These are phyloP conservation scores for Plotosus lineatus DNA, from an alignment of 2,113 vertebrate genomes.

Conservation along the genomic window DNA sequence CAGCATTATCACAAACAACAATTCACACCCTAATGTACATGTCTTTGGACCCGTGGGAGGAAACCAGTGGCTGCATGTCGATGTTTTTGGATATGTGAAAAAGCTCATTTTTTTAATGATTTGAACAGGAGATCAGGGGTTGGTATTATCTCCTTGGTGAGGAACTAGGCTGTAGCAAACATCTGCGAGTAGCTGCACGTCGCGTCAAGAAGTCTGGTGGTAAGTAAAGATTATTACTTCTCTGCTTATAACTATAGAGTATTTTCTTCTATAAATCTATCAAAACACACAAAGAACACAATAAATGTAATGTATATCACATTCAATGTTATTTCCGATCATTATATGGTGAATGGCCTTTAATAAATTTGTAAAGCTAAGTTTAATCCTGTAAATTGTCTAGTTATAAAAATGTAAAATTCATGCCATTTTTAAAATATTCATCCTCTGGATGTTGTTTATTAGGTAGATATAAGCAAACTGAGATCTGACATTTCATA, in stretches of 20 bases:
- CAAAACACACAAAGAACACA: neutral
- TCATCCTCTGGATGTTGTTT: neutral
- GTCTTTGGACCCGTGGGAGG: too few species aligned
- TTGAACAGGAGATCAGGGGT: constrained; percentile 76
- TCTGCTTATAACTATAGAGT: constrained; percentile 1
- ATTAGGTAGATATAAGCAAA: neutral
- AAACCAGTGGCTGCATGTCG: too few species aligned
- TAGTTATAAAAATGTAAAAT: neutral
- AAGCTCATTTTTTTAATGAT: constrained; percentile 26
- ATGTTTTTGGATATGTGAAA: constrained; percentile 23
- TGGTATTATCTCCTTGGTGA: constrained; percentile 87
- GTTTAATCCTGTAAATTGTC: neutral
- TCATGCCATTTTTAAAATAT: neutral
- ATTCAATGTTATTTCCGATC: neutral
- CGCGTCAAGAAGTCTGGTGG: constrained; percentile 56
- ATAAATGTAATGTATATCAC: neutral
- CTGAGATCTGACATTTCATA: neutral
- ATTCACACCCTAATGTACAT: too few species aligned
- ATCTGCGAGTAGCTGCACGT: constrained; percentile 80
- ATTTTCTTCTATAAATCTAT: neutral
- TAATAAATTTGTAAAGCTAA: neutral
- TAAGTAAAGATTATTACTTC: constrained; percentile 35
- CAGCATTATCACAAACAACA: too few species aligned
- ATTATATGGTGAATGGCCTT: neutral
- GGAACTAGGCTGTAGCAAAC: constrained; percentile 81